phyloP scores from a whole-genome alignment of 2,888 invertebrate genomes.

The Heliconius sara region DNA sequence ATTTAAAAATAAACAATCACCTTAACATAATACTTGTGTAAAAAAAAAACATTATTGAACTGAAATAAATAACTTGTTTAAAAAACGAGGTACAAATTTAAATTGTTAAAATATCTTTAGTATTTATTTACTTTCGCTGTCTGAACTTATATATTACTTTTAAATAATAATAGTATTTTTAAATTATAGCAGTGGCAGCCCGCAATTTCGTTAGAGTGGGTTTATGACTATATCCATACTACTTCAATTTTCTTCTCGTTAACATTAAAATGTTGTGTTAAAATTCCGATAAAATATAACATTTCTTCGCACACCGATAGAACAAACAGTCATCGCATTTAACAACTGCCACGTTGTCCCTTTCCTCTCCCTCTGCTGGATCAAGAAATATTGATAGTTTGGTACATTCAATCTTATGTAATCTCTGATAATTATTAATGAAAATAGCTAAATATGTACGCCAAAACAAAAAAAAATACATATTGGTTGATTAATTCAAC shows the following conservation, averaged over 20 bases:
- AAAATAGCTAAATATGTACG: too few relatives aligned
- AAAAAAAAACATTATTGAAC: neutral
- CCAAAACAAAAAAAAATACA: too few relatives aligned
- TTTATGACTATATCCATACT: neutral
- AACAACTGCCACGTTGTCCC: too few relatives aligned
- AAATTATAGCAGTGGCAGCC: neutral
- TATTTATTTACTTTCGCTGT: neutral
- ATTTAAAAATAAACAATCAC: neutral
- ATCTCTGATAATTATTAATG: too few relatives aligned
- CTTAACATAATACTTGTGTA: neutral
- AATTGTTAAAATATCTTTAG: conserved; percentile 1
- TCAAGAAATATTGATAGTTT: too few relatives aligned
- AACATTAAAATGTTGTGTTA: neutral
- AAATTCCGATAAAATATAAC: too few relatives aligned
- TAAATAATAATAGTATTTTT: neutral
- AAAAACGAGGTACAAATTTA: neutral
- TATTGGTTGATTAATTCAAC: too few relatives aligned
- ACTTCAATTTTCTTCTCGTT: neutral
- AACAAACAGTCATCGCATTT: too few relatives aligned
- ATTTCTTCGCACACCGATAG: too few relatives aligned
- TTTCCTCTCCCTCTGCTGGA: too few relatives aligned
- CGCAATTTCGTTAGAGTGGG: neutral
- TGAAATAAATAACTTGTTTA: conserved; percentile 14
- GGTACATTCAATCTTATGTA: too few relatives aligned
- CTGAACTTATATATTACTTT: too few relatives aligned